Percentiles rank a stretch among this genome's conserved stretches.
These are phyloP conservation scores for Dascillus cervinus DNA, from an alignment of 2,888 invertebrate species.

Conservation along the genomic window DNA sequence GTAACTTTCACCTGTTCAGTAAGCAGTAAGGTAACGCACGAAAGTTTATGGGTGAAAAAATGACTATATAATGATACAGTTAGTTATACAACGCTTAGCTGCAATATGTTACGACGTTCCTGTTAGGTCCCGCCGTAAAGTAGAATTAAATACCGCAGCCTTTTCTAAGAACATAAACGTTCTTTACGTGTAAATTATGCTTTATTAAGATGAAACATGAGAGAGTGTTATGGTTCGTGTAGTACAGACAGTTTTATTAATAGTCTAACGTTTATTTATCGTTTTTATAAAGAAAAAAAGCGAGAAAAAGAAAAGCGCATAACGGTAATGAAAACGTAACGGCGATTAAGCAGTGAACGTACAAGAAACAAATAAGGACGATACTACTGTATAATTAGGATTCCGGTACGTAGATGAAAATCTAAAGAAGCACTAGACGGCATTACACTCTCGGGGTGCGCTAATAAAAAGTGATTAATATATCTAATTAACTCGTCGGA, in stretches of 20 bases:
- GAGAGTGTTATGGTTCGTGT: constrained; percentile 11
- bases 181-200: constrained; percentile 12
- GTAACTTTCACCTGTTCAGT: too few relatives aligned
- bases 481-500: constrained; percentile 36
- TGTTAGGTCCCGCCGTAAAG: too few relatives aligned
- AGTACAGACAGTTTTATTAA: too few relatives aligned
- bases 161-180: constrained; percentile 5
- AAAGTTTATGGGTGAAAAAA: too few relatives aligned
- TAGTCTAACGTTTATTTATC: too few relatives aligned
- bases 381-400: constrained; percentile 30
- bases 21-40: too few relatives aligned
- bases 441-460: constrained; percentile 29
- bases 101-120: too few relatives aligned
- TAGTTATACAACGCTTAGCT: too few relatives aligned
- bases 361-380: constrained; percentile 18
- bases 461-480: constrained; percentile 38
- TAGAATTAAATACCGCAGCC: constrained; percentile 7
- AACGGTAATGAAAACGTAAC: constrained; percentile 26
- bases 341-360: constrained; percentile 25
- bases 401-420: constrained; percentile 29
- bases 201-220: constrained; percentile 14
- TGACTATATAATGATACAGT: too few relatives aligned
- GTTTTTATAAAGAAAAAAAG: too few relatives aligned
- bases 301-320: too few relatives aligned
- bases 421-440: constrained; percentile 26